Percentiles rank a stretch among this genome's conserved stretches.
Evolutionary conservation across 2,113 vertebrate species (phyloP).

Genomic region (Hymenochirus boettgeri): DNA sequence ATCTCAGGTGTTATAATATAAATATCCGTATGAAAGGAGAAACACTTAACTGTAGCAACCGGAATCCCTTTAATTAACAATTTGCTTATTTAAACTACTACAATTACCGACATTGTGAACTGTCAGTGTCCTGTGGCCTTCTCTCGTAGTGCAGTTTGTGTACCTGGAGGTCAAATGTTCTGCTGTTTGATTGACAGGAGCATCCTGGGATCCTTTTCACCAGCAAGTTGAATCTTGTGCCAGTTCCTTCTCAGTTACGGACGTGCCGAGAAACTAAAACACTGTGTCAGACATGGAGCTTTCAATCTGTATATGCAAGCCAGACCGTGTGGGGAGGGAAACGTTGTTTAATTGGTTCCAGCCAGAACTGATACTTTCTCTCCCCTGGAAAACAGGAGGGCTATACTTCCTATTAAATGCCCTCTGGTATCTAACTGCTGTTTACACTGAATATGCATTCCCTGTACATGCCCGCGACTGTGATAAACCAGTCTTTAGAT

Average conservation of each 20-base stretch:
- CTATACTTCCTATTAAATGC: slow-evolving; percentile 56
- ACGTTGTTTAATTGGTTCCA: slow-evolving; percentile 65
- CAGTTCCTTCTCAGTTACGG: slow-evolving; percentile 47
- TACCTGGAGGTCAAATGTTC: slow-evolving; percentile 38
- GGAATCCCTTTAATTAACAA: too few relatives aligned
- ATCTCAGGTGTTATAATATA: too few relatives aligned
- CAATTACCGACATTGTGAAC: too few relatives aligned
- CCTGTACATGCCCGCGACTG: too few relatives aligned
- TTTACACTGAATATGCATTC: slow-evolving; percentile 49
- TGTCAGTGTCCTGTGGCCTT: too few relatives aligned
- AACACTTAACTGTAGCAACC: too few relatives aligned
- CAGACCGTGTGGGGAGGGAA: slow-evolving; percentile 47
- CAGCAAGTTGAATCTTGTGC: slow-evolving; percentile 40
- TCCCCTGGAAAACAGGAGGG: slow-evolving; percentile 44
- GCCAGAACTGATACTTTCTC: slow-evolving; percentile 52
- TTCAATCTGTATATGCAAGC: slow-evolving; percentile 55
- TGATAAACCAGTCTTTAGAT: too few relatives aligned
- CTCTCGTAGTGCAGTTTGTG: slow-evolving; percentile 14
- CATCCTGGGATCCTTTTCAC: slow-evolving; percentile 46
- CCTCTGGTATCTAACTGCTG: slow-evolving; percentile 58
- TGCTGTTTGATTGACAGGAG: slow-evolving; percentile 23
- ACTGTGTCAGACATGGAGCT: slow-evolving; percentile 49
- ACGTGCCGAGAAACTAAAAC: slow-evolving; percentile 49
- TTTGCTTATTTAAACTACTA: too few relatives aligned
- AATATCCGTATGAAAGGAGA: too few relatives aligned